phyloP scores from a whole-genome alignment of 2,113 vertebrate species.

The Oncorhynchus kisutch region DNA sequence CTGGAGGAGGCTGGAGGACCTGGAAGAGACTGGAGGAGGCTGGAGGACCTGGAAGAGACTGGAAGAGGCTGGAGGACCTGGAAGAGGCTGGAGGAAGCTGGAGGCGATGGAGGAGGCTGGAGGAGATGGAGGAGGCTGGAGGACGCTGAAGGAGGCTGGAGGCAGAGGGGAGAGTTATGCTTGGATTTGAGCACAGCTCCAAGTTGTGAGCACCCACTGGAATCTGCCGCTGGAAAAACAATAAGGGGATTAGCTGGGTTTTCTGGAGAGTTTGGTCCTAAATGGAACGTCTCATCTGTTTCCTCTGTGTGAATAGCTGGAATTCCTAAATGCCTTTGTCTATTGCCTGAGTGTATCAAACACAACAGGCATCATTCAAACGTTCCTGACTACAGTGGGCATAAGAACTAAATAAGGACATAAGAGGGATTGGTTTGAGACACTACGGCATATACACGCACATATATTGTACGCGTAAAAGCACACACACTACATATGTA shows the following conservation, averaged over 20 bases:
- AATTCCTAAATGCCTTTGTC: slow-evolving; percentile 89
- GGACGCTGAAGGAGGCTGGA: background rate
- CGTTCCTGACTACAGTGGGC: slow-evolving; percentile 16
- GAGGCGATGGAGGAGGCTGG: slow-evolving; percentile 66
- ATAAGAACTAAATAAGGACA: slow-evolving; percentile 5
- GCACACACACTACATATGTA: slow-evolving; percentile 7
- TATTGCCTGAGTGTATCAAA: slow-evolving; percentile 72
- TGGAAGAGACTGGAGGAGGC: too few relatives aligned
- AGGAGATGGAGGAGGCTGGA: background rate
- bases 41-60: too few relatives aligned
- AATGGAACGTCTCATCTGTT: slow-evolving; percentile 94
- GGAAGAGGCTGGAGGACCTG: too few relatives aligned
- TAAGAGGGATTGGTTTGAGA: background rate
- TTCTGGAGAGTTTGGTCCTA: slow-evolving; percentile 85
- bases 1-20: too few relatives aligned
- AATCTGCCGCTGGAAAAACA: slow-evolving; percentile 91
- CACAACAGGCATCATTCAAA: slow-evolving; percentile 33
- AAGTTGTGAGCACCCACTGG: slow-evolving; percentile 83
- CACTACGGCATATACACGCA: slow-evolving; percentile 4
- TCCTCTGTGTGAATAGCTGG: slow-evolving; percentile 84
- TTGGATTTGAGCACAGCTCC: slow-evolving; percentile 75
- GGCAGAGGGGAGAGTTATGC: slow-evolving; percentile 73
- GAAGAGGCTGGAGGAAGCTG: too few relatives aligned
- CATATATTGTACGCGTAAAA: background rate
- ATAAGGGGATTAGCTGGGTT: slow-evolving; percentile 91